phyloP scores from a whole-genome alignment of 2,888 invertebrate species.

The Lasioglossum villosulum region DNA sequence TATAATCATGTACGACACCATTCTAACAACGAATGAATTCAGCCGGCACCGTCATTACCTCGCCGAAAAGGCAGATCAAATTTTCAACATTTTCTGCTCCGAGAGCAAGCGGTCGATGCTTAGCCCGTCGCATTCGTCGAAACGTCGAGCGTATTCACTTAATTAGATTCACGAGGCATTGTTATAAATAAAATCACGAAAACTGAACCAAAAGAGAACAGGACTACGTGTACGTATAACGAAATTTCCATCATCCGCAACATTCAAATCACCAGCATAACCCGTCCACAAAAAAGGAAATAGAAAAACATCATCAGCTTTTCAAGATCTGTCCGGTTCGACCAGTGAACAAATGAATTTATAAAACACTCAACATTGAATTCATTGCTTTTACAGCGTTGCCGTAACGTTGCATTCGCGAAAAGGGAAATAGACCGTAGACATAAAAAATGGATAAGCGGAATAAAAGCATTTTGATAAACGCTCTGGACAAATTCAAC shows the following conservation, averaged over 20 bases:
- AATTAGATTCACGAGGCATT: no score
- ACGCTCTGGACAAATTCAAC: background rate
- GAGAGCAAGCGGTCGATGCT: background rate
- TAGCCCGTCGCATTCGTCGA: background rate
- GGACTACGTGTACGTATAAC: no score
- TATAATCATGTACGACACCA: slow-evolving; percentile 69
- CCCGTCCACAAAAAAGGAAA: no score
- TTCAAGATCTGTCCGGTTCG: background rate
- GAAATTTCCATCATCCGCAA: no score
- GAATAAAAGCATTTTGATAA: background rate
- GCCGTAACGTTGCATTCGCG: background rate
- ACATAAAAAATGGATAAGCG: background rate
- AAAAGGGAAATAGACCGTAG: background rate
- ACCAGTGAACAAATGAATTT: background rate
- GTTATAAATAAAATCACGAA: no score
- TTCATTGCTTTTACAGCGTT: background rate
- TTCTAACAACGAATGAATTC: slow-evolving; percentile 64
- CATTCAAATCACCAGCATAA: no score
- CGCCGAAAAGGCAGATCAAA: slow-evolving; percentile 5
- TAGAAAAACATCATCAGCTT: background rate
- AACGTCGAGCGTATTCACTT: background rate
- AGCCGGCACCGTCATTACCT: slow-evolving; percentile 38
- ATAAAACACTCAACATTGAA: background rate
- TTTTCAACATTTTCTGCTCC: background rate
- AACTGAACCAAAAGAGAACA: no score